phyloP scores from a whole-genome alignment of 2,797 vertebrate species.

The Oryzias dopingdopingensis region DNA sequence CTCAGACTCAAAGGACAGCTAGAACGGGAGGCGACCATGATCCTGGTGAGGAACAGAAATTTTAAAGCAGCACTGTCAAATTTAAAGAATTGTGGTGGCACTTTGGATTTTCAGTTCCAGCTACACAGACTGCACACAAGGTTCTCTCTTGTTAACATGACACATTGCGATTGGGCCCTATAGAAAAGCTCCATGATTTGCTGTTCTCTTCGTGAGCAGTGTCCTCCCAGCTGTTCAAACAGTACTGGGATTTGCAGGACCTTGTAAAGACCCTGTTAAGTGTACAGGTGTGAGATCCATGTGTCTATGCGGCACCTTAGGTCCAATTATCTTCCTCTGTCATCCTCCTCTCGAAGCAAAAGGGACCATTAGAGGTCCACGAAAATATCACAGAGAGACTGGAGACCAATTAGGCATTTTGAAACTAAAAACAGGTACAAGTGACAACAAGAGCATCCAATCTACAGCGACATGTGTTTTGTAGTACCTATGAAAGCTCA shows the following conservation, averaged over 20 bases:
- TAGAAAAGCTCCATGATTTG: slow-evolving; percentile 42
- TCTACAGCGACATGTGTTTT: slow-evolving; percentile 49
- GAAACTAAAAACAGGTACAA: slow-evolving; percentile 65
- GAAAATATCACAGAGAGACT: slow-evolving; percentile 65
- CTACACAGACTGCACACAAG: slow-evolving; percentile 11
- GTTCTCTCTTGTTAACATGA: slow-evolving; percentile 9
- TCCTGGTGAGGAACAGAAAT: too few species aligned
- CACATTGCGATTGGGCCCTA: slow-evolving; percentile 25
- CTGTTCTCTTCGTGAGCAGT: slow-evolving; percentile 11
- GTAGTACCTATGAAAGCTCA: slow-evolving; percentile 49
- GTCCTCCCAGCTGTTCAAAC: slow-evolving; percentile 32
- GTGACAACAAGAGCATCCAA: slow-evolving; percentile 47
- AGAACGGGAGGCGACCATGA: too few species aligned
- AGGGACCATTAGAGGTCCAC: slow-evolving; percentile 55
- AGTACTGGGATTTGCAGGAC: slow-evolving; percentile 43
- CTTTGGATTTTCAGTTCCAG: slow-evolving; percentile 17
- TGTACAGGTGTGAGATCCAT: slow-evolving; percentile 46
- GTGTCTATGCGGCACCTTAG: slow-evolving; percentile 44
- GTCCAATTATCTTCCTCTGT: slow-evolving; percentile 67
- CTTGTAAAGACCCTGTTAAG: slow-evolving; percentile 56
- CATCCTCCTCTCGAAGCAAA: slow-evolving; percentile 50
- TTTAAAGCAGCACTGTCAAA: too few species aligned
- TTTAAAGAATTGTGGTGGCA: too few species aligned
- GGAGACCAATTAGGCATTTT: slow-evolving; percentile 72
- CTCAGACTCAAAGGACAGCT: too few species aligned